Conservation (phyloP, 1,140 invertebrate genomes). For the Penaeus indicus region DNA sequence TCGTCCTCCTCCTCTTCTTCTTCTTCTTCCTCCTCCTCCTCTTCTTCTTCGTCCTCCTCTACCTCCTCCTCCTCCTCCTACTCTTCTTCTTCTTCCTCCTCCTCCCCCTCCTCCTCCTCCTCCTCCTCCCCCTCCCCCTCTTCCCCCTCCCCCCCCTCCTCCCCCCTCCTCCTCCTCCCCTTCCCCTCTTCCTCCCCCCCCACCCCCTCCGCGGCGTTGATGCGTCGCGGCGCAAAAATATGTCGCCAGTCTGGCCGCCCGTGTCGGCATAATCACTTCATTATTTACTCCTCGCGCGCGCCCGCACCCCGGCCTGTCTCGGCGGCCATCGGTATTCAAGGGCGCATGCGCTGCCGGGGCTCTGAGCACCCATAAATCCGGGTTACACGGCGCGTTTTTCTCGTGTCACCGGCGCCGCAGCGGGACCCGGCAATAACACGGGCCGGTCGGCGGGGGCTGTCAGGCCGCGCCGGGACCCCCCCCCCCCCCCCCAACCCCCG, state of each 20-base stretch:
- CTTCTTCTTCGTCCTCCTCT: too few species aligned
- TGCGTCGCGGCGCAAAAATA: too few species aligned
- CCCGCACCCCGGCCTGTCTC: constrained; percentile 30
- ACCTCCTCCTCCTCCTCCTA: too few species aligned
- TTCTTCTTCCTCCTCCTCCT: too few species aligned
- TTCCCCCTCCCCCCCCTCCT: too few species aligned
- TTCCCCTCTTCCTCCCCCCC: too few species aligned
- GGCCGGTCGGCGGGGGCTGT: constrained; percentile 55
- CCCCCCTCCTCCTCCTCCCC: too few species aligned
- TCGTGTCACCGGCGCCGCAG: constrained; percentile 59
- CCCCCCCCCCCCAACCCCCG: neutral
- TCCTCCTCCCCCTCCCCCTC: too few species aligned
- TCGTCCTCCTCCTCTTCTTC: too few species aligned
- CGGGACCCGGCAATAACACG: constrained; percentile 62
- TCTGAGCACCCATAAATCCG: constrained; percentile 60
- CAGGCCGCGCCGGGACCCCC: constrained; percentile 1
- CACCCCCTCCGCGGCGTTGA: too few species aligned
- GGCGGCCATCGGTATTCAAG: constrained; percentile 48
- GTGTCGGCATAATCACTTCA: constrained; percentile 63
- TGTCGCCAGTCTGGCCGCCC: constrained; percentile 32
- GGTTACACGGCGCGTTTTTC: constrained; percentile 62
- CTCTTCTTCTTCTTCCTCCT: too few species aligned
- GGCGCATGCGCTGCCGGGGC: constrained; percentile 42
- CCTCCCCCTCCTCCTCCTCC: too few species aligned
- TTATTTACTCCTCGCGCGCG: constrained; percentile 43